Evolutionary conservation across 1,140 invertebrate genomes (phyloP).

Genomic region (Philopotamus ludificatus): DNA sequence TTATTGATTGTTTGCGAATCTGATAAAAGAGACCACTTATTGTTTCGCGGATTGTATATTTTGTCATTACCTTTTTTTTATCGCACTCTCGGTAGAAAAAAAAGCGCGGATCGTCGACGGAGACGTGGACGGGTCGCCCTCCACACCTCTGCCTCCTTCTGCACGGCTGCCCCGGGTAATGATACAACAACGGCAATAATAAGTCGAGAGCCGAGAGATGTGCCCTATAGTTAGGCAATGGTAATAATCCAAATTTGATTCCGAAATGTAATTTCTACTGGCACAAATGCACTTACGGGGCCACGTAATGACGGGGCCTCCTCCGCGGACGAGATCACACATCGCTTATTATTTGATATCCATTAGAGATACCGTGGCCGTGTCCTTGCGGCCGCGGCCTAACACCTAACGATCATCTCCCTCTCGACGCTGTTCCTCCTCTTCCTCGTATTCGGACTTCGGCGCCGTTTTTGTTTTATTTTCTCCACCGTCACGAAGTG

Average conservation of each 20-base stretch:
- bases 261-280: slow-evolving; percentile 41
- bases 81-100: background rate
- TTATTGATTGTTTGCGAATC: too few species aligned
- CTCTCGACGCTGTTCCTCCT: background rate
- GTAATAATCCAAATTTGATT: slow-evolving; percentile 43
- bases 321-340: background rate
- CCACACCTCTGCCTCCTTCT: slow-evolving; percentile 9
- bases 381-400: background rate
- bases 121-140: background rate
- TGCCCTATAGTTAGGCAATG: slow-evolving; percentile 41
- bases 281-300: background rate
- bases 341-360: slow-evolving; percentile 24
- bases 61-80: slow-evolving; percentile 7
- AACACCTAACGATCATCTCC: background rate
- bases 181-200: slow-evolving; percentile 36
- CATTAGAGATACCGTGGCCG: slow-evolving; percentile 15
- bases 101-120: too few species aligned
- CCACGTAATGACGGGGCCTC: slow-evolving; percentile 9
- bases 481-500: background rate
- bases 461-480: background rate
- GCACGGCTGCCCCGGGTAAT: slow-evolving; percentile 28
- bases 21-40: too few species aligned
- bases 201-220: slow-evolving; percentile 32
- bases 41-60: slow-evolving; percentile 18
- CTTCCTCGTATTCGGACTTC: background rate